Conservation (phyloP, 2,888 invertebrate genomes). For the Camponotus fellah region DNA sequence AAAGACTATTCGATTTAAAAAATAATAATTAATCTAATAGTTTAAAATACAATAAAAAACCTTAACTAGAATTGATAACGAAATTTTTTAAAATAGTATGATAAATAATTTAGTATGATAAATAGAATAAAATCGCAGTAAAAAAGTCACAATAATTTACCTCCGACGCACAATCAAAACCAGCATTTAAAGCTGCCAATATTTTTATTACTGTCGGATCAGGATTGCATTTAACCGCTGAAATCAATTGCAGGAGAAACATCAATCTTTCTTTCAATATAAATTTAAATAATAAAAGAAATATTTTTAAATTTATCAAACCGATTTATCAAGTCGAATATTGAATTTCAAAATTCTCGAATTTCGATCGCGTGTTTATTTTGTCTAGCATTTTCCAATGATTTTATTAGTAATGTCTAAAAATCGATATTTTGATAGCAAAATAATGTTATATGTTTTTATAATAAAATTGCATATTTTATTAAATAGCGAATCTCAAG, state of each 20-base stretch:
- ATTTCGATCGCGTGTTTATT: too few species aligned
- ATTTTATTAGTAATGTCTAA: too few species aligned
- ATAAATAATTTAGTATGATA: neutral
- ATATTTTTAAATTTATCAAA: too few species aligned
- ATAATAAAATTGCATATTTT: too few species aligned
- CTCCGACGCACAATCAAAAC: slow-evolving; percentile 89
- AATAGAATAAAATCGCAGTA: neutral
- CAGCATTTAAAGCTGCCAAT: slow-evolving; percentile 87
- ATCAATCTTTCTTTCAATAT: neutral
- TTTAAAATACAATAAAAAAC: neutral
- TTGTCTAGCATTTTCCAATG: too few species aligned
- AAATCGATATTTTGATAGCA: too few species aligned
- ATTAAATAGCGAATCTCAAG: too few species aligned
- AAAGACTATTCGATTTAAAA: neutral
- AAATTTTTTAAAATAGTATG: too few species aligned
- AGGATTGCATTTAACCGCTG: slow-evolving; percentile 89
- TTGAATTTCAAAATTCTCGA: too few species aligned
- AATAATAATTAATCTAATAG: slow-evolving; percentile 9
- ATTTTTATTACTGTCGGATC: slow-evolving; percentile 85
- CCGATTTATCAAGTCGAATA: too few species aligned
- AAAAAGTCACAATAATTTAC: slow-evolving; percentile 67
- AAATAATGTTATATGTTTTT: too few species aligned
- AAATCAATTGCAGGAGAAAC: slow-evolving; percentile 58
- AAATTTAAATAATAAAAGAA: neutral
- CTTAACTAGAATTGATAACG: neutral